Evolutionary conservation across 2,113 vertebrate genomes (phyloP).

Genomic region (Microcebus jonahi): DNA sequence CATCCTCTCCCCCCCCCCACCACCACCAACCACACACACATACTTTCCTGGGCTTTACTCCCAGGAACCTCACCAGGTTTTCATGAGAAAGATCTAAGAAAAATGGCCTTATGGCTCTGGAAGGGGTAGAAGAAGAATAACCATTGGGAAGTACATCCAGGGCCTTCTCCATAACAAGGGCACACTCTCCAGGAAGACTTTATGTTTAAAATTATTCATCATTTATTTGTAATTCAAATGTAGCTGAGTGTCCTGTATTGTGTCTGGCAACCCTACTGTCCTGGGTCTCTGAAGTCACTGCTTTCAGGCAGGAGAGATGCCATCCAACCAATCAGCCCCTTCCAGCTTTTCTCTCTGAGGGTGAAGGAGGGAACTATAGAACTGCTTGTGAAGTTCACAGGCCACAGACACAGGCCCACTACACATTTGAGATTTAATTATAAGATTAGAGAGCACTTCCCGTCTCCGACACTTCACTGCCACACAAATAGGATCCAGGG

Average conservation of each 20-base stretch:
- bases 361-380: neutral
- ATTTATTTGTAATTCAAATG: neutral
- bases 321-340: neutral
- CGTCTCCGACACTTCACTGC: neutral
- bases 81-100: neutral
- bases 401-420: neutral
- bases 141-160: neutral
- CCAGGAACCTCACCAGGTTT: neutral
- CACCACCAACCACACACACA: neutral
- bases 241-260: neutral
- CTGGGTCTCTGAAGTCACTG: neutral
- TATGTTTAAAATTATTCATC: neutral
- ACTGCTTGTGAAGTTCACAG: neutral
- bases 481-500: neutral
- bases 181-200: neutral
- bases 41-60: neutral
- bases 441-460: neutral
- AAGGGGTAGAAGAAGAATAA: neutral
- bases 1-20: too few relatives aligned
- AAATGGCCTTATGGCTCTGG: rapidly evolving
- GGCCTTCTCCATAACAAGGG: neutral
- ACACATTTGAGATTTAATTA: neutral
- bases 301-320: neutral
- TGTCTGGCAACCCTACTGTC: neutral
- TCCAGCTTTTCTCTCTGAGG: neutral